Evolutionary conservation across 2,797 vertebrate species (phyloP).

Genomic region (Gallinago stenura): DNA sequence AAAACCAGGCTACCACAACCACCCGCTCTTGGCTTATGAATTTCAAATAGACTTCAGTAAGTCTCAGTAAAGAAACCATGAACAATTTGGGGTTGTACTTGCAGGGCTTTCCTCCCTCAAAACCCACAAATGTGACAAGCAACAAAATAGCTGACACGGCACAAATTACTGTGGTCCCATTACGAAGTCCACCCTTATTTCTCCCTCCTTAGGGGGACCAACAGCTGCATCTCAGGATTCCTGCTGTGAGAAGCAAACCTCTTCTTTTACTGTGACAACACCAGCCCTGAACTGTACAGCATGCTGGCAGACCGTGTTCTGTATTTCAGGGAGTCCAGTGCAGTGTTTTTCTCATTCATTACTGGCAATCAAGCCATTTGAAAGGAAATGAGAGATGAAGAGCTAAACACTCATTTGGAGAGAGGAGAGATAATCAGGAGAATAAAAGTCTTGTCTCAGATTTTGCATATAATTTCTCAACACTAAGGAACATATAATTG

Average conservation of each 20-base stretch:
- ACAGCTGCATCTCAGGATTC: not conserved
- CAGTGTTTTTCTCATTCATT: conserved; percentile 37
- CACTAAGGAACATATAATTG: not conserved
- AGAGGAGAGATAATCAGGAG: conserved; percentile 6
- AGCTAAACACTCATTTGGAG: conserved; percentile 51
- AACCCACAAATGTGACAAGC: not conserved
- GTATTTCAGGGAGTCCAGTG: conserved; percentile 14
- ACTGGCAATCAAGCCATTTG: conserved; percentile 51
- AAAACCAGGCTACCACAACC: not conserved
- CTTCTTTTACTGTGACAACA: not conserved
- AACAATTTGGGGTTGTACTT: not conserved
- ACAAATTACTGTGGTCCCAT: not conserved
- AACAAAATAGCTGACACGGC: not conserved
- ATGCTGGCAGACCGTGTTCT: not conserved
- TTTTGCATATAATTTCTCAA: conserved; percentile 7
- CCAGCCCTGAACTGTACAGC: not conserved
- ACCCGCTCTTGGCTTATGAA: not conserved
- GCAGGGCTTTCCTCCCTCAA: not conserved
- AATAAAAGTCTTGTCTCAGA: not conserved
- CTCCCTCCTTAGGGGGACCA: not conserved
- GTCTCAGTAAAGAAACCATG: not conserved
- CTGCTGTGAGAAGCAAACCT: not conserved
- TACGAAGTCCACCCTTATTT: not conserved
- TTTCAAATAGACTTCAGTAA: not conserved
- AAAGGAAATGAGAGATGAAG: conserved; percentile 47